Evolutionary conservation across 2,113 vertebrate genomes (phyloP).

Genomic region (Megaceryle torquata): DNA sequence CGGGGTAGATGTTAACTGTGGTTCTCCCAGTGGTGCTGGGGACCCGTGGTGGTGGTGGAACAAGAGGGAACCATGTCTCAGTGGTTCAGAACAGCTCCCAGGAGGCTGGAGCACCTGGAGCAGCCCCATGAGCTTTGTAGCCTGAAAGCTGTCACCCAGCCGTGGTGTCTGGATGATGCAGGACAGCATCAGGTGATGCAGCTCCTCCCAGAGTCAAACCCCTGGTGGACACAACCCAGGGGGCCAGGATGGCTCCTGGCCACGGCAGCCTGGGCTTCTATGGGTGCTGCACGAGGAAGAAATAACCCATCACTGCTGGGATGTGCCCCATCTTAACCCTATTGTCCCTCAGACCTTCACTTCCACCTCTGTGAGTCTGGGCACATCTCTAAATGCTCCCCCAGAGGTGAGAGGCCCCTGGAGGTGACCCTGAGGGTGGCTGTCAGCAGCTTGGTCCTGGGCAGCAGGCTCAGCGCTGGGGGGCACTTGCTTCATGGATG

Average conservation of each 20-base stretch:
- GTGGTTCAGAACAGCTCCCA: background rate
- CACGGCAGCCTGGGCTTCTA: background rate
- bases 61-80: accelerated
- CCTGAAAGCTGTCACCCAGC: accelerated
- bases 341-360: accelerated
- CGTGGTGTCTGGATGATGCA: background rate
- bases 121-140: accelerated
- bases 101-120: background rate
- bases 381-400: background rate
- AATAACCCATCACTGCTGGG: background rate
- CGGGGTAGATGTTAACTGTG: accelerated
- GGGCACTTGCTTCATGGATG: background rate
- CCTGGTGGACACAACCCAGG: background rate
- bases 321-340: no score
- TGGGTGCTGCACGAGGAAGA: accelerated
- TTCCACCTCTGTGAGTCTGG: background rate
- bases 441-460: background rate
- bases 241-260: background rate
- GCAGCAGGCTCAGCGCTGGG: accelerated
- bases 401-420: background rate
- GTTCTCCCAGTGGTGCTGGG: background rate
- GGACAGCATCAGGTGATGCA: accelerated
- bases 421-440: background rate
- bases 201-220: background rate
- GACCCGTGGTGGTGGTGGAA: accelerated